Conservation (phyloP, 2,113 vertebrate species). For the Amblyopsis rosae region DNA sequence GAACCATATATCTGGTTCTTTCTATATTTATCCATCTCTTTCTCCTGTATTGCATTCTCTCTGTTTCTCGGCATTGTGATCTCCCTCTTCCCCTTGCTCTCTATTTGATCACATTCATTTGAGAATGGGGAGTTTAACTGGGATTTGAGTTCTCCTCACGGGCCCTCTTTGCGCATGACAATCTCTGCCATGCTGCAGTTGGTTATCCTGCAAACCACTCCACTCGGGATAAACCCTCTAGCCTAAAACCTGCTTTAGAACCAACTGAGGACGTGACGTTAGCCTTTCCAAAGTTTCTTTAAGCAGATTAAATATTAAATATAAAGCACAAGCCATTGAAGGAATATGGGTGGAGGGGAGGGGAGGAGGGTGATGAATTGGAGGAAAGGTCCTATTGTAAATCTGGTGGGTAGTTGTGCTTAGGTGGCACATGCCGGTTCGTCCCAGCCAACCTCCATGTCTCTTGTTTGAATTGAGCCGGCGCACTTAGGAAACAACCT, state of each 20-base stretch:
- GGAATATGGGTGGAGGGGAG: too few species aligned
- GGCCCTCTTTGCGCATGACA: too few species aligned
- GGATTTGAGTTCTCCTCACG: too few species aligned
- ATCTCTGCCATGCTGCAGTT: too few species aligned
- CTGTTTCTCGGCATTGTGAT: slow-evolving; percentile 1
- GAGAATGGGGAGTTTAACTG: not conserved
- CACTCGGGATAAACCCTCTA: too few species aligned
- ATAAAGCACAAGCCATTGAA: too few species aligned
- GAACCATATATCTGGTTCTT: slow-evolving; percentile 23
- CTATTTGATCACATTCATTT: slow-evolving; percentile 51
- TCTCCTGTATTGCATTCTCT: not conserved
- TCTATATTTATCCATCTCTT: slow-evolving; percentile 31
- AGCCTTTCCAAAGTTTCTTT: too few species aligned
- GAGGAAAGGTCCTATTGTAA: not conserved
- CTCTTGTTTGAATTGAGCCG: slow-evolving; percentile 71
- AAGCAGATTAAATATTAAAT: too few species aligned
- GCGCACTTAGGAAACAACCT: slow-evolving; percentile 70
- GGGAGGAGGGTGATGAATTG: too few species aligned
- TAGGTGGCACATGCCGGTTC: slow-evolving; percentile 58
- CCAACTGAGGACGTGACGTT: too few species aligned
- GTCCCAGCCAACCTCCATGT: slow-evolving; percentile 55
- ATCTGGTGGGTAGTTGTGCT: slow-evolving; percentile 38
- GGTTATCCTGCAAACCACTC: too few species aligned
- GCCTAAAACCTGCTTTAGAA: too few species aligned
- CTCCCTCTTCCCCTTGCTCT: slow-evolving; percentile 32